Evolutionary conservation across 2,888 invertebrate genomes (phyloP), one percentile per base, ranked within the genome.

Genomic region (Drosophila neonasuta): DNA sequence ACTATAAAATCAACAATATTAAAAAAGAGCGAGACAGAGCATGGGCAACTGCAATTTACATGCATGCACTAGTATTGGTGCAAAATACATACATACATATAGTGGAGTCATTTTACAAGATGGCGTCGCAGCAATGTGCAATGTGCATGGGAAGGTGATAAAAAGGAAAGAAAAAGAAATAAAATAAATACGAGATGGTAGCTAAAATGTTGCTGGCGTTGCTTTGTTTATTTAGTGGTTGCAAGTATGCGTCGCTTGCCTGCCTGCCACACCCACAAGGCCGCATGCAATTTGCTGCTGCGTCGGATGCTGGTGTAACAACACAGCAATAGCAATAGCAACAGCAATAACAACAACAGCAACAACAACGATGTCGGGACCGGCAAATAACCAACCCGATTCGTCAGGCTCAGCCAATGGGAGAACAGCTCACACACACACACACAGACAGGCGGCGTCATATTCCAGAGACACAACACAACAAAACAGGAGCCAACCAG

Each of bases 391-490:
- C 78, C 85, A 78, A 75, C 80, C 83, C 85, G 87, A 86, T 83
- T 81, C 83, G 87, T 71, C 71, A 57, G 49, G 60, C 73, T 65
- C 87, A 76, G 68, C 89, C 89, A 89, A 89, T 89, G 84, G 80
- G 86, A 87, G 74, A 68, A 44, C 71, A 72, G 63, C 73, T 80
- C 29, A 61, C 82, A 66, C 70, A 73, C 73, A 72, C 63, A 64
- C 63, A 80, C 77, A 78, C 73, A 77, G 84, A 77, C 87, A 81
- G 80, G 74, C 78, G 76, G 74, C 79, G 76, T 80, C 79, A 83
- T 81, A 77, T 87, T 81, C 81, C 84, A 86, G 83, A 77, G 83
- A 84, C 77, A 78, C 84, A 85, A 86, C 86, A 86, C 76, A 86
- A 86, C 77, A 78, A 86, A 79, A 86, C 86, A 84, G 75, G 77